These are phyloP conservation scores for Seira sanloemensis DNA, from an alignment of 2,888 invertebrate species.

Conservation along the genomic window DNA sequence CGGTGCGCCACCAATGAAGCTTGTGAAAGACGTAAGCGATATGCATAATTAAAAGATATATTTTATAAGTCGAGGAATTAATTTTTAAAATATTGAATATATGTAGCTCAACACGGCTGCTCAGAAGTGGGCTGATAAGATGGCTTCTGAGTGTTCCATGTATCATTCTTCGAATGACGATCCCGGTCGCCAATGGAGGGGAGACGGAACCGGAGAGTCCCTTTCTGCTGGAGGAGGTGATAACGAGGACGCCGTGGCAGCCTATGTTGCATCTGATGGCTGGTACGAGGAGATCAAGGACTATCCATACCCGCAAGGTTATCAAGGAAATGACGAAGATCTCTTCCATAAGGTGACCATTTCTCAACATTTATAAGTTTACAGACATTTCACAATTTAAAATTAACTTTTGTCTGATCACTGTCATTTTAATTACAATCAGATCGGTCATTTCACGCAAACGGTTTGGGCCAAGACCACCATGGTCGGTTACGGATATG, in stretches of 20 bases:
- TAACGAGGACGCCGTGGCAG: background rate
- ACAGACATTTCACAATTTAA: no score
- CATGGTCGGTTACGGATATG: slow-evolving; percentile 45
- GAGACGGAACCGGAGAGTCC: slow-evolving; percentile 34
- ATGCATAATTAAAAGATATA: no score
- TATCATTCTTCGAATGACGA: slow-evolving; percentile 30
- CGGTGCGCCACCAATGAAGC: slow-evolving; percentile 22
- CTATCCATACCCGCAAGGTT: slow-evolving; percentile 33
- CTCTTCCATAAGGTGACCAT: slow-evolving; percentile 20
- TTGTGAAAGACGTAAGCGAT: slow-evolving; percentile 23
- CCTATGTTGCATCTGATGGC: slow-evolving; percentile 37
- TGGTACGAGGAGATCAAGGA: slow-evolving; percentile 54
- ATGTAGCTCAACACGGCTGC: slow-evolving; percentile 38
- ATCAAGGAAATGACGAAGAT: background rate
- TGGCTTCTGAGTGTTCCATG: slow-evolving; percentile 37
- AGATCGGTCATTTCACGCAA: slow-evolving; percentile 50
- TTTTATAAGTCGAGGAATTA: no score
- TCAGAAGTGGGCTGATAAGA: slow-evolving; percentile 44
- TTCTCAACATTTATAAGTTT: no score
- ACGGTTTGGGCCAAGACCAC: slow-evolving; percentile 46
- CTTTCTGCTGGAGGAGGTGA: background rate
- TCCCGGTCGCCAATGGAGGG: slow-evolving; percentile 16
- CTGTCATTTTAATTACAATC: no score
- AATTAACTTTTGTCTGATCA: no score
- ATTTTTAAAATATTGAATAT: no score